phyloP scores from a whole-genome alignment of 2,797 vertebrate species.

The Lerista edwardsae region DNA sequence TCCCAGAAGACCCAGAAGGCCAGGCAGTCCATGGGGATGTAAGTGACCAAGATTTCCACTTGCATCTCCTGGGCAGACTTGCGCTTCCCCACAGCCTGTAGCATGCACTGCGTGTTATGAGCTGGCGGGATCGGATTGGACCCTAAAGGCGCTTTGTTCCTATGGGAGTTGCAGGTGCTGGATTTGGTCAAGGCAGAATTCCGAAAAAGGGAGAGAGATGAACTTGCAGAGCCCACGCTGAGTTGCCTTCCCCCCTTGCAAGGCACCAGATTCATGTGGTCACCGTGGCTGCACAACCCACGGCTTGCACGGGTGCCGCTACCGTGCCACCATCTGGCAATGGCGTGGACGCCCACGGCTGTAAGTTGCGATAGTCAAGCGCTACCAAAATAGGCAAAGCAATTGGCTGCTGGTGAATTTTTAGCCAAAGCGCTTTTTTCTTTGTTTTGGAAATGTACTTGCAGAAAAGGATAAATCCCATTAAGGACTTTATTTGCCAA shows the following conservation, averaged over 20 bases:
- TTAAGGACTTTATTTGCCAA: constrained; percentile 50
- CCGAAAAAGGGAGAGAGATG: background rate
- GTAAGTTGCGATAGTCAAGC: background rate
- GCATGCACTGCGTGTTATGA: no score
- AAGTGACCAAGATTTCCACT: no score
- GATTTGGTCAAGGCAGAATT: background rate
- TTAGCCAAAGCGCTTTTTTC: constrained; percentile 31
- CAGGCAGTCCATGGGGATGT: no score
- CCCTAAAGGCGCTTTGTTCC: background rate
- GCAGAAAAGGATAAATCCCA: constrained; percentile 49
- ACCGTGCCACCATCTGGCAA: background rate
- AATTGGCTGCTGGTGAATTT: constrained; percentile 30
- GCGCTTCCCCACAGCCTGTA: no score
- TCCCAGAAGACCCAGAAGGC: no score
- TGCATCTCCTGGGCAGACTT: no score
- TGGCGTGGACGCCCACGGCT: background rate
- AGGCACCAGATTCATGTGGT: background rate
- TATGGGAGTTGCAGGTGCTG: background rate
- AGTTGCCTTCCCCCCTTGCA: background rate
- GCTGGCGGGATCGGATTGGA: no score
- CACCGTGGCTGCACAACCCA: background rate
- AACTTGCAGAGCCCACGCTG: background rate
- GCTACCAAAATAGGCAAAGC: constrained; percentile 27
- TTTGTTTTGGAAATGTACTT: constrained; percentile 36
- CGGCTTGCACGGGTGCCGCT: background rate